Base-by-base conservation (phyloP, 2,888 invertebrate genomes). In the Cryptocephalus moraei region DNA sequence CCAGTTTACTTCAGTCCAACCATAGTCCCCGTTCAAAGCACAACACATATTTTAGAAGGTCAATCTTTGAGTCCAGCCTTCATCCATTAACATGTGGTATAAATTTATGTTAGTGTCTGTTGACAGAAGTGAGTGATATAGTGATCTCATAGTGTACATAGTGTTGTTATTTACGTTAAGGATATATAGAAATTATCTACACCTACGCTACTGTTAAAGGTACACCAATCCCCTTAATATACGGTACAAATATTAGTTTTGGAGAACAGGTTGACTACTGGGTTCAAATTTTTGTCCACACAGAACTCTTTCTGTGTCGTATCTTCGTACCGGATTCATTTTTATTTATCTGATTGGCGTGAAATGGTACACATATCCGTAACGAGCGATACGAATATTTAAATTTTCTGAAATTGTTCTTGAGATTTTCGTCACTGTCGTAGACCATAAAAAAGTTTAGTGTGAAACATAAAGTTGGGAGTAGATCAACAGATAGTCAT, bases 1-100 rank as follows among this genome's bases (percentile, higher is more conserved):
- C 63, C 63, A 66, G 64, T 60, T 62, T 62, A 62, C 61, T 65
- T 65, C 67, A 68, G 68, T 68, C 63, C 63, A 64, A 62, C 60
- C 62, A 60, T 58, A 67, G 63, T 63, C 64, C 59, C 64, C 65
- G 64, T 55, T 56, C 54, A 56, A 61, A 54, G 56, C 61, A 59
- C 59, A 55, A 52, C 49, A 57, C 52, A 55, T 52, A 22, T 22
- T 22, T 22, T 57, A 58, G 61, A 63, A 64, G 63, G 63, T 64
- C 63, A 61, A 48, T 56, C 52, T 55, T 56, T 55, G 36, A 36
- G 36, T 54, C 56, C 54, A 54, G 47, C 51, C 56, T 53, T 57
- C 57, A 54, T 52, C 51, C 48, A 55, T 52, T 59, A 58, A 56
- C 59, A 60, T 61, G 61, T 60, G 60, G 52, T 59, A 49, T 48